Evolutionary conservation across 2,888 invertebrate genomes (phyloP).

Genomic region (Lasioglossum vierecki): DNA sequence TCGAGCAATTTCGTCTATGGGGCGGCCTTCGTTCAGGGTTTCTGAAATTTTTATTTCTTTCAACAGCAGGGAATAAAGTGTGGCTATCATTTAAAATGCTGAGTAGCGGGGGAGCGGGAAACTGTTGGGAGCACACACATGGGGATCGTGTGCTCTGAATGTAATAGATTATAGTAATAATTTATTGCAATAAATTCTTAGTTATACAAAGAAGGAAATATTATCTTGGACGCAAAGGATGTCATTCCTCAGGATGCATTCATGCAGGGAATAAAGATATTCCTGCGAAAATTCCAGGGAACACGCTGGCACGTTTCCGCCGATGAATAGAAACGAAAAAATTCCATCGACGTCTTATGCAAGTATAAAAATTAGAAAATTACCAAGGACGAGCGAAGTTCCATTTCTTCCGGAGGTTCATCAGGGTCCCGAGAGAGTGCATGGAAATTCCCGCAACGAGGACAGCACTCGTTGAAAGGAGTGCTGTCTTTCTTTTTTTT

Average conservation of each 20-base stretch:
- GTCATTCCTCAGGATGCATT: background rate
- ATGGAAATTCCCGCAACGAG: conserved; percentile 6
- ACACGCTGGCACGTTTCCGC: background rate
- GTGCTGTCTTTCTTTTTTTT: background rate
- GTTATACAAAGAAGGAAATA: background rate
- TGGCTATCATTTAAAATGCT: conserved; percentile 8
- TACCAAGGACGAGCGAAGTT: background rate
- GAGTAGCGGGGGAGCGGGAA: background rate
- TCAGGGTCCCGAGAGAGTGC: background rate
- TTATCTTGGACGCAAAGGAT: conserved; percentile 5
- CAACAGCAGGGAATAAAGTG: conserved; percentile 17
- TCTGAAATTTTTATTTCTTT: conserved; percentile 15
- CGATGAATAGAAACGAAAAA: too few species aligned
- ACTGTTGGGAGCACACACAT: conserved; percentile 5
- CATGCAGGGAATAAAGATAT: background rate
- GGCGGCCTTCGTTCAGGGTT: background rate
- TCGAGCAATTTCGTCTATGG: background rate
- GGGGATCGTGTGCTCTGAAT: conserved; percentile 5
- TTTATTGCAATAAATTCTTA: conserved; percentile 15
- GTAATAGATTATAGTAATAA: conserved; percentile 16
- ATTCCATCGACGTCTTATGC: too few species aligned
- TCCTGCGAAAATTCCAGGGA: background rate
- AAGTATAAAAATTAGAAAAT: background rate
- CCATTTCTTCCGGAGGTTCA: background rate
- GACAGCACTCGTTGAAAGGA: conserved; percentile 14